Base-by-base conservation (phyloP, 1,140 invertebrate genomes). In the Aethina tumida region DNA sequence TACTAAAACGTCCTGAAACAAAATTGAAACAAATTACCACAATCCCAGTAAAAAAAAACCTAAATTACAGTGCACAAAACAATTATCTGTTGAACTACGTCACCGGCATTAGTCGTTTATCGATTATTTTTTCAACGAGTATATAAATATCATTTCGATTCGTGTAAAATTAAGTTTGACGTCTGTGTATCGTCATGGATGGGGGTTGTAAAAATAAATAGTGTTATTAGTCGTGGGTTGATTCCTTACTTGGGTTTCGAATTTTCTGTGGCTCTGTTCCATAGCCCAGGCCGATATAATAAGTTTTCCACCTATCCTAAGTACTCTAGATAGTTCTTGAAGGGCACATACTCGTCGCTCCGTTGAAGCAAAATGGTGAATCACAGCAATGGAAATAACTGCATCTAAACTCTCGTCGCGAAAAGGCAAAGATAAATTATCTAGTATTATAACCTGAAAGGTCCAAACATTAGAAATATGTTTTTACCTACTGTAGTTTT, bases 261-360 rank as follows among this genome's bases (percentile, higher is more conserved):
- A 88, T 75, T 86, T 63, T 21, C 53, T 66, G 55, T 92, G 84
- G 35, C 81, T 76, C 55, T 97, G 92, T 63, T 97, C 93, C 81
- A 95, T 89, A 8, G 93, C 88, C 93, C 93, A 97, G 1, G 95
- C 92, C 9, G 88, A 92, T 41, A 97, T 87, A 43, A 97, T 79
- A n/a, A 96, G 71, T 32, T 81, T 67, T 3, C 94, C 94, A 1
- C 92, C 92, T 35, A 94, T 90, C 39, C 85, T 67, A 2, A 96
- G 68, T 18, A 97, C 81, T 24, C 93, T 69, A 0, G 88, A 81
- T 26, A 97, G 66, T 55, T 97, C 93, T 35, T 79, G 71, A 0
- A 97, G 63, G 0, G 93, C 93, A 41, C 79, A 74, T 3, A 94
- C 80, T 4, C 93, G 68, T 21, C 93, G 71, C 60, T 94, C 89